Base-by-base conservation (phyloP, 2,113 vertebrate genomes). In the Plectropomus leopardus region DNA sequence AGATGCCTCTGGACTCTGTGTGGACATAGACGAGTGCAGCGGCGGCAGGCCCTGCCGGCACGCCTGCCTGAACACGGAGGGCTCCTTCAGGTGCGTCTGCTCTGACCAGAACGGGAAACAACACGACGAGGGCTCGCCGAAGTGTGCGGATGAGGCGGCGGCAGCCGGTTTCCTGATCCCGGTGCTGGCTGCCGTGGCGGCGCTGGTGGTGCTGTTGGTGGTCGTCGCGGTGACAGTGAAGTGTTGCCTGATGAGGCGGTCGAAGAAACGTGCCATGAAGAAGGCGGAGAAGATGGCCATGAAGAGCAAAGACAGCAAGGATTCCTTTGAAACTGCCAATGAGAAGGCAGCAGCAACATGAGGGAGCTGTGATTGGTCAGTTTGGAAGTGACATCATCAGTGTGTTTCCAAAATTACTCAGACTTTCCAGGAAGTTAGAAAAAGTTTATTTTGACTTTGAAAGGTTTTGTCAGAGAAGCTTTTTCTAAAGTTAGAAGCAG, bases 41-140 rank as follows among this genome's bases (percentile, higher is more conserved):
- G 1, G 55, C 3, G 17, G 9, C 17, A 2, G 14, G 34, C 48
- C 55, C 13, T 95, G 93, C 71, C 32, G 23, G 19, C 42, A 66
- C 17, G 1, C 0, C 19, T 95, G 94, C 51, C 24, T 71, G 7
- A 93, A 94, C 83, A 88, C 86, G 0, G 13, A 7, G 2, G 93
- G 93, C 26, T 94, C 92, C 0, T 94, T 42, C 76, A 30, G 10
- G 1, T 94, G 94, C 24, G 13, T 53, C 36, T 94, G 92, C 54
- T 11, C 19, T 0, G 50, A 87, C 15, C 1, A 67, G 14, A 1
- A 30, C 0, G 80, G 64, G 6, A 36, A 53, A 1, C 45, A 23
- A 0, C 64, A 26, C 0, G 13, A 74, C 1, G 61, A 84, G 34
- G 78, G 57, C 30, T 69, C 71, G 0, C 3, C 9, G 1, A 30